Evolutionary conservation across 1,140 invertebrate genomes (phyloP), one percentile per base, ranked within the genome.

Genomic region (Euura lappo): DNA sequence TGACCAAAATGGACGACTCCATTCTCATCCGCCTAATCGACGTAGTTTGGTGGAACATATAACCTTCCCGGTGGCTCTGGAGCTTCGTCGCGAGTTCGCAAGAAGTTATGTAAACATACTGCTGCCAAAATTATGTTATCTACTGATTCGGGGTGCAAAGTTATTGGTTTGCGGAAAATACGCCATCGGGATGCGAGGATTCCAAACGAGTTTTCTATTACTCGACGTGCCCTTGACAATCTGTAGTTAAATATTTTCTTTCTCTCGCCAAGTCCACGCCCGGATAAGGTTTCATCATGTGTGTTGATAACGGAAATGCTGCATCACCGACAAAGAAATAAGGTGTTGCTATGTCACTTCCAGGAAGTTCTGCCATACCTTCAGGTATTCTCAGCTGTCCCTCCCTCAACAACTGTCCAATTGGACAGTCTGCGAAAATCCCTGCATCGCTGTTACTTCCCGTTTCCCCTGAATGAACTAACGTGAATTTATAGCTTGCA

Each of bases 401-500:
- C 28, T 28, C 28, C 28, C 28, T 0, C 28, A 28, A 28, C 1
- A 28, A 43, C 68, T 74, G 71, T 83, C 79, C 65, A 76, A 77
- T 74, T 85, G 86, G 28, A 87, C 79, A 5, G 28, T 28, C 28
- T 28, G 28, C 28, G 28, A 28, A 28, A 28, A 28, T 28, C 28
- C 83, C 84, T 71, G 82, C 80, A 71, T 88, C 84, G 68, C 79
- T 80, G 70, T 82, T 83, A 71, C 81, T 74, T 28, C 88, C 88
- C 80, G 84, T 81, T 44, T 81, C 78, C 47, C 88, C 87, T 44
- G 87, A 77, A 75, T 90, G 82, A 42, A 85, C 80, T 69, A 83
- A 84, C 65, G 83, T 77, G 80, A 90, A 90, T 73, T 81, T 81
- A 75, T 89, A 89, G 70, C 89, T 76, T n/a, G 81, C 84, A 81